Evolutionary conservation across 2,797 vertebrate species (phyloP).

Genomic region (Gymnopithys bicolor): DNA sequence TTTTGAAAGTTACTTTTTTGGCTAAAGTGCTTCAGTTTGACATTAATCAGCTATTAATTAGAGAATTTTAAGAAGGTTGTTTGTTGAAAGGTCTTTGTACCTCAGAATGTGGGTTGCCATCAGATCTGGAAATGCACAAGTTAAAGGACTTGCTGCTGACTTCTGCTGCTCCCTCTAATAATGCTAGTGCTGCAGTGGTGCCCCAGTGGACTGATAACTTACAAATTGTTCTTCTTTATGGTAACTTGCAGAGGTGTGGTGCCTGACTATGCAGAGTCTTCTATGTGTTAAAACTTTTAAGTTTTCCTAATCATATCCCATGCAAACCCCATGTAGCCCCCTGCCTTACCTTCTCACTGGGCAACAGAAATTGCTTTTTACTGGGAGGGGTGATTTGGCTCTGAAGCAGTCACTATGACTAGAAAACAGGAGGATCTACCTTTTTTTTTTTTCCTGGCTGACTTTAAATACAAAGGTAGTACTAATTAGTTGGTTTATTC

Average conservation of each 20-base stretch:
- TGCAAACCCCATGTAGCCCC: accelerated
- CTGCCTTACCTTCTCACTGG: background rate
- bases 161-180: background rate
- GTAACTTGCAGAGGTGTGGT: background rate
- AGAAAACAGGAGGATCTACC: background rate
- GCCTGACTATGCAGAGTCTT: background rate
- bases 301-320: background rate
- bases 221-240: background rate
- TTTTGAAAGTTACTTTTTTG: background rate
- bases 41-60: background rate
- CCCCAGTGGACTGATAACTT: background rate
- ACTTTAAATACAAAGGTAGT: background rate
- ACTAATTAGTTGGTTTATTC: background rate
- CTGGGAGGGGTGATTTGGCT: background rate
- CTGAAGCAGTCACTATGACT: background rate
- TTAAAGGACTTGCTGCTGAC: background rate
- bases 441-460: background rate
- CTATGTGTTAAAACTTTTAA: background rate
- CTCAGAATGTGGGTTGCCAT: background rate
- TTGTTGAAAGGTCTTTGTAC: background rate
- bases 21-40: background rate
- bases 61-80: background rate
- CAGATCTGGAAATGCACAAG: background rate
- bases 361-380: background rate
- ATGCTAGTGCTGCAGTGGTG: background rate